Base-by-base conservation (phyloP, 2,797 vertebrate genomes). In the Tympanoctomys barrerae region DNA sequence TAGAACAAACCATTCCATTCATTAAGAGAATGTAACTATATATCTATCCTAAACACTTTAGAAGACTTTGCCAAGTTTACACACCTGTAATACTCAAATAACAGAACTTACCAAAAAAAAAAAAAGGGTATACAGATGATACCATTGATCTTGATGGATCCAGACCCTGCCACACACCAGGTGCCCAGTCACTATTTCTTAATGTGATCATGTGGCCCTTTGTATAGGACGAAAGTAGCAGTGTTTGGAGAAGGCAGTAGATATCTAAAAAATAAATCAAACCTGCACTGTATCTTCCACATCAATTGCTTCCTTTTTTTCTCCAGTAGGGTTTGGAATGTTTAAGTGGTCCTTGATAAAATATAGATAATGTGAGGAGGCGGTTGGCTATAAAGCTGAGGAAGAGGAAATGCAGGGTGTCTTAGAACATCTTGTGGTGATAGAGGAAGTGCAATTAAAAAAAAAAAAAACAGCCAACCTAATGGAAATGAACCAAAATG, bases 181-280 rank as follows among this genome's bases (percentile, higher is more conserved):
- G 62, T 75, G 68, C 14, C 61, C 59, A 80, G 54, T 94, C 80
- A 77, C 61, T 59, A 18, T 14, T 89, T 91, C 52, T 77, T 80
- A 59, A 80, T 89, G 66, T 78, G 77, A 46, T n/a, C 21, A 8
- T 26, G 3, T 11, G 10, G n/a, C 36, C 49, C 71, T 93, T 68
- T 84, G 42, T 57, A 13, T 26, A 28, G 80, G 28, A n/a, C 64
- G 81, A 42, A 91, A 81, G 42, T 78, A 28, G 31, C 26, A 16
- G 79, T 61, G 66, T 7, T 64, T 33, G 75, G 68, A 70, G 42
- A 93, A 96, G n/a, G 28, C 46, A n/a, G 22, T 28, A 62, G 52
- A 93, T 91, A 89, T 3, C 22, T 82, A 61, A 52, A 46, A 87
- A 88, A 86, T 52, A 71, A 68, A 70, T 54, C 54, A 54, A 78